Evolutionary conservation across 2,113 vertebrate species (phyloP).

Genomic region (Indri indri): DNA sequence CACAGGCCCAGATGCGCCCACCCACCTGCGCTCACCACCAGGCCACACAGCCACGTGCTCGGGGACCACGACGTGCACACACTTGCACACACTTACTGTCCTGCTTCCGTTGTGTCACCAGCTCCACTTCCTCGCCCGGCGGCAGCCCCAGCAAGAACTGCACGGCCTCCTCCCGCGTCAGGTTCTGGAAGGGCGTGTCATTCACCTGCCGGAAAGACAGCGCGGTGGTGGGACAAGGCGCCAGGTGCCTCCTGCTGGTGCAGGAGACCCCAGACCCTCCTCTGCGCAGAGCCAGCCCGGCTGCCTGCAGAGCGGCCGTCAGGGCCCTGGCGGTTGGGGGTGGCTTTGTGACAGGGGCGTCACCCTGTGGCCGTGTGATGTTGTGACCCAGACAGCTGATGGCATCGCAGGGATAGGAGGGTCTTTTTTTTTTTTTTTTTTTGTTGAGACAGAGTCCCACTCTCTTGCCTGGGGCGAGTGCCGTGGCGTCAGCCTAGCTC

Average conservation of each 20-base stretch:
- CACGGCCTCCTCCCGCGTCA: slow-evolving; percentile 95
- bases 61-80: fast-evolving
- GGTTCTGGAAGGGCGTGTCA: slow-evolving; percentile 87
- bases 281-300: not conserved
- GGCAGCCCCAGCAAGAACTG: slow-evolving; percentile 89
- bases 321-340: fast-evolving
- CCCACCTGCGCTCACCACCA: no score
- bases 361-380: not conserved
- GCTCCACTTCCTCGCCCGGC: slow-evolving; percentile 83
- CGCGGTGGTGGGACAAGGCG: fast-evolving
- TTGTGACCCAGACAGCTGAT: not conserved
- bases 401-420: no score
- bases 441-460: no score
- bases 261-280: not conserved
- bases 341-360: not conserved
- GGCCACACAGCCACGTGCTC: not conserved
- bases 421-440: no score
- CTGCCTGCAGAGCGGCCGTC: not conserved
- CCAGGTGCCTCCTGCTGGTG: fast-evolving
- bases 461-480: no score
- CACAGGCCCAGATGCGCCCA: fast-evolving
- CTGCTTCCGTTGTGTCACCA: slow-evolving; percentile 92
- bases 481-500: no score
- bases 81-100: slow-evolving; percentile 88
- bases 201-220: slow-evolving; percentile 87